These are phyloP conservation scores for Nanorana parkeri DNA, from an alignment of 2,113 vertebrate genomes.

Conservation along the genomic window DNA sequence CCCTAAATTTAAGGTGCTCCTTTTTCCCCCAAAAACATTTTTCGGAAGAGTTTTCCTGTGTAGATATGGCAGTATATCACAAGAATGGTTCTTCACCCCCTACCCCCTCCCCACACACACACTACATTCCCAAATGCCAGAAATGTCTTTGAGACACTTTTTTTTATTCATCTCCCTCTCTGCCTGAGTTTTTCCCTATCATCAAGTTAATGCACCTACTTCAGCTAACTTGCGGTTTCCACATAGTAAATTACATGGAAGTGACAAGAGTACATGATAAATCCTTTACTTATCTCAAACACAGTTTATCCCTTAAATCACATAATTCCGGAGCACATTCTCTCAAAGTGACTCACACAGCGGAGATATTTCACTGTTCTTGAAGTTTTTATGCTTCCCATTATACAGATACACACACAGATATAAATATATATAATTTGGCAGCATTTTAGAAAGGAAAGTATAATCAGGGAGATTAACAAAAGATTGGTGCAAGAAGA, in stretches of 20 bases:
- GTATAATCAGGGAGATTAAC: no score
- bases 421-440: no score
- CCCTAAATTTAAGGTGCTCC: no score
- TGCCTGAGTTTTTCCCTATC: background rate
- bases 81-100: background rate
- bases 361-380: background rate
- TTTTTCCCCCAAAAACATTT: background rate
- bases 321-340: background rate
- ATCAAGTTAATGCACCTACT: background rate
- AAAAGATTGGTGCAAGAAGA: no score
- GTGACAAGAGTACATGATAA: background rate
- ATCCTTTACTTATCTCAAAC: conserved; percentile 10
- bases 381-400: no score
- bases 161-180: background rate
- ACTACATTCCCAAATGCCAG: background rate
- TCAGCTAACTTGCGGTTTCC: background rate
- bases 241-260: background rate
- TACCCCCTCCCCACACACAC: no score
- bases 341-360: background rate
- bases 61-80: background rate
- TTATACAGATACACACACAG: no score
- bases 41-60: background rate
- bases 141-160: background rate
- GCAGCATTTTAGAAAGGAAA: no score
- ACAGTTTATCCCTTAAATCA: background rate